phyloP scores from a whole-genome alignment of 64 coral and sea anemone species.

The Montipora foliosa region DNA sequence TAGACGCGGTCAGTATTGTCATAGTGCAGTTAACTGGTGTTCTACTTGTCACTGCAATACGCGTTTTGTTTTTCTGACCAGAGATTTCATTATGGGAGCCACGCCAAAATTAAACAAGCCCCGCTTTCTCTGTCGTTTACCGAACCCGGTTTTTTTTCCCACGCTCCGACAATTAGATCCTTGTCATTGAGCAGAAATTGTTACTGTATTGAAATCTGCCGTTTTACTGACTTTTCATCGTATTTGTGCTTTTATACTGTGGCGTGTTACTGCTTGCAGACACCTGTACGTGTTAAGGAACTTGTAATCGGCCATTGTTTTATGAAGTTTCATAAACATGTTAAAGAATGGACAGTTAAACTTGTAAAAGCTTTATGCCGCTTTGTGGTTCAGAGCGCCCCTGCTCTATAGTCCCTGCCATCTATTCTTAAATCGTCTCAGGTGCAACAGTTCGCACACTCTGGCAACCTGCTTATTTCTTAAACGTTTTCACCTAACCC shows the following conservation, averaged over 20 bases:
- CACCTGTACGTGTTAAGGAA: conserved; percentile 40
- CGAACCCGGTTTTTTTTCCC: background rate
- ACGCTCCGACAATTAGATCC: background rate
- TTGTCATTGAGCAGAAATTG: conserved; percentile 16
- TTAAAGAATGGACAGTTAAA: conserved; percentile 8
- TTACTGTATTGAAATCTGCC: conserved; percentile 37
- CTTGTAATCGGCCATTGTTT: conserved; percentile 19
- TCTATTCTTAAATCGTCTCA: background rate
- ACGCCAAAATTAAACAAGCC: background rate
- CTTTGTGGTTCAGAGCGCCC: background rate
- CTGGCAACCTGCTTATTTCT: background rate
- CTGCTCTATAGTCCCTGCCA: background rate
- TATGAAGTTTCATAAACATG: conserved; percentile 6
- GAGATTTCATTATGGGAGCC: background rate
- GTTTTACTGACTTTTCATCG: background rate
- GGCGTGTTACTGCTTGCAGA: background rate
- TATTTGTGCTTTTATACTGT: conserved; percentile 17
- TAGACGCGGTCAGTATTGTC: background rate
- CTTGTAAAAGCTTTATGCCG: background rate
- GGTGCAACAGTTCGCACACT: background rate
- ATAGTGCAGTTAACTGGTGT: background rate
- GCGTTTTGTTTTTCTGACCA: background rate
- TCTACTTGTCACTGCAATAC: background rate
- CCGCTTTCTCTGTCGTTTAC: background rate
- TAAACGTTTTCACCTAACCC: background rate